Base-by-base conservation (phyloP, 2,113 vertebrate species). In the Paratilapia polleni region DNA sequence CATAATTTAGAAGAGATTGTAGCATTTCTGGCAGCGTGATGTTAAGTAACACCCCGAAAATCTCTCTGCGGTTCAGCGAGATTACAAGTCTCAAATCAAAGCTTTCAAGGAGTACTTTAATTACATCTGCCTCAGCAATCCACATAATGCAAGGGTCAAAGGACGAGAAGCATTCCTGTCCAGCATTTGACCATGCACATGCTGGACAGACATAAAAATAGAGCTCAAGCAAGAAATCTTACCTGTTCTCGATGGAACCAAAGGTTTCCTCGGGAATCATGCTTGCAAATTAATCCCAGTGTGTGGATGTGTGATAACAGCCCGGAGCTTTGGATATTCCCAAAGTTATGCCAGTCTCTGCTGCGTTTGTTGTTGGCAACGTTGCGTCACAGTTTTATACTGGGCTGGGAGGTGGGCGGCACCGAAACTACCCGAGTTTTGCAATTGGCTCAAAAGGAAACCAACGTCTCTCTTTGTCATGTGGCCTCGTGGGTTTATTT, bases 181-280 rank as follows among this genome's bases (percentile, higher is more conserved):
- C 61, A 11, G 64, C 70, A 86, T 81, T 88, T 68, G 64, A 81
- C 47, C 74, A 17, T 63, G 28, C 85, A 80, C 79, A 85, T 63
- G 70, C 47, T n/a, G 56, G 43, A 31, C 81, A 34, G 1, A 24
- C 20, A 58, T 54, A n/a, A 49, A 41, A 54, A 73, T 2, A 70
- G 12, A 73, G 4, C 24, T 22, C 17, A 17, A 13, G 19, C 15
- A 84, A 62, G 2, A 57, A 36, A 43, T 6, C 90, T 92, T 54
- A 95, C 94, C 90, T 93, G 88, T 88, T 94, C 62, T 93, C 78
- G 4, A 47, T 26, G 75, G 92, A 81, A 19, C 9, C 81, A 24
- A 83, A 89, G 77, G 19, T 88, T 49, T 89, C 87, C 68, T 82
- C 92, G 0, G 93, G 92, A 64, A 90, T 91, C 91, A 93, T 93